Base-by-base conservation (phyloP, 2,113 vertebrate species). In the Epinephelus lanceolatus region DNA sequence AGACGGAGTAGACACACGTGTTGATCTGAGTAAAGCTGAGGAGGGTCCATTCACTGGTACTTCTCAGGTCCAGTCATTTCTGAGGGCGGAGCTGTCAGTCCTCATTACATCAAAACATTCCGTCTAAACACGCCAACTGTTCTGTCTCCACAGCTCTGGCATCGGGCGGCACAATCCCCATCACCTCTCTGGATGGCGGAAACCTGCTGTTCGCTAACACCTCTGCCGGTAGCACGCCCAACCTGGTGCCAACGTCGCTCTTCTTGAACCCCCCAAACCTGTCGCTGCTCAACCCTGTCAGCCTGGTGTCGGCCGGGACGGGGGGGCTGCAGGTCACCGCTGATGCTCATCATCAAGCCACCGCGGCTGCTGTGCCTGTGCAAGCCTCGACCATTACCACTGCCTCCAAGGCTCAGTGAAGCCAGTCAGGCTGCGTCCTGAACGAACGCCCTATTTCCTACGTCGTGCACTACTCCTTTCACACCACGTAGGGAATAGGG, bases 401-500 rank as follows among this genome's bases (percentile, higher is more conserved):
- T 71, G 97, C 97, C 96, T 98, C 98, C 94, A 99, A 99, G 96
- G 98, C 98, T 71, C 98, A 99, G 95, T 99, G 97, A 99, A 96
- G 93, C 86, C 37, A 42, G 73, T 60, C 19, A 2, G 80, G 77
- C 37, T 83, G 91, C 88, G 78, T 83, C 80, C 81, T 8, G 45
- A 79, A 69, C 30, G 6, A 57, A 81, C n/a, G 30, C 83, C 84
- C 83, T 79, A 23, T 80, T 86, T 75, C 82, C 68, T 71, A 10
- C 21, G 73, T 75, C n/a, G 88, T 84, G 88, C 90, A 90, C 93
- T 91, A 86, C 86, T 84, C 68, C 56, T 76, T 27, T 85, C 76
- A 84, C 84, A 72, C 78, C 53, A 37, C 27, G 82, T 72, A 84
- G 88, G 87, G 74, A 86, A 49, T 57, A 86, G 76, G 84, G 84